Evolutionary conservation across 2,113 vertebrate genomes (phyloP).

Genomic region (Miniopterus natalensis): DNA sequence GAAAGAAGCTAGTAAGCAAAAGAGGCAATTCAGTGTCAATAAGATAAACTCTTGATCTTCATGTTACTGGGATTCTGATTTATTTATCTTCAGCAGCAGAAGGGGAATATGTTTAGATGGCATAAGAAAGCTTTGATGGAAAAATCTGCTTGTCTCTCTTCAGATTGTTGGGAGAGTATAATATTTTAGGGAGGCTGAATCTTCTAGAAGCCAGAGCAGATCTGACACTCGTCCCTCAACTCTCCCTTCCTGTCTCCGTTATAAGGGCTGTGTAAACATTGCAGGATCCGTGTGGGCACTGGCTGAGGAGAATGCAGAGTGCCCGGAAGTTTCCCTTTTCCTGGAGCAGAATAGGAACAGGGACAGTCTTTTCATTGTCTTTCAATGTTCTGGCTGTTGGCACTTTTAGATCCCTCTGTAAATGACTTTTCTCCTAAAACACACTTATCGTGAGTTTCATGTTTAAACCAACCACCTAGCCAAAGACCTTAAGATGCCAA

Average conservation of each 20-base stretch:
- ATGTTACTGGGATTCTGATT: not conserved
- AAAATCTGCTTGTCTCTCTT: not conserved
- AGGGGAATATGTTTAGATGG: not conserved
- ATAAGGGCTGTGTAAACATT: not conserved
- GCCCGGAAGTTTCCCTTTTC: not conserved
- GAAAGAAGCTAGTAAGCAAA: not conserved
- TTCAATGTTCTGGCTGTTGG: not conserved
- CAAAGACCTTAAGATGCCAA: not conserved
- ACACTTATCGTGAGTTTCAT: slow-evolving; percentile 6
- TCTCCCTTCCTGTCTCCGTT: not conserved
- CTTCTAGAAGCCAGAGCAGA: not conserved
- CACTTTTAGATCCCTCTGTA: slow-evolving; percentile 23
- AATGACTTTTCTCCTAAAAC: slow-evolving; percentile 43
- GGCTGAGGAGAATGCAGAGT: not conserved
- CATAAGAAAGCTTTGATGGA: not conserved
- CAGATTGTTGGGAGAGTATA: not conserved
- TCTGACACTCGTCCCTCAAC: not conserved
- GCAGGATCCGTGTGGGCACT: not conserved
- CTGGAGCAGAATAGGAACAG: not conserved
- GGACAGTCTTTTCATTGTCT: slow-evolving; percentile 12
- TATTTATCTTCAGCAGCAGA: not conserved
- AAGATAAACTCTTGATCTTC: not conserved
- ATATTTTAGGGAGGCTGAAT: not conserved
- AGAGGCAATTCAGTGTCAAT: not conserved
- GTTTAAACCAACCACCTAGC: not conserved